These are phyloP conservation scores for Drosophila nr. perissopoda DNA, from an alignment of 2,888 invertebrate species.

Conservation along the genomic window DNA sequence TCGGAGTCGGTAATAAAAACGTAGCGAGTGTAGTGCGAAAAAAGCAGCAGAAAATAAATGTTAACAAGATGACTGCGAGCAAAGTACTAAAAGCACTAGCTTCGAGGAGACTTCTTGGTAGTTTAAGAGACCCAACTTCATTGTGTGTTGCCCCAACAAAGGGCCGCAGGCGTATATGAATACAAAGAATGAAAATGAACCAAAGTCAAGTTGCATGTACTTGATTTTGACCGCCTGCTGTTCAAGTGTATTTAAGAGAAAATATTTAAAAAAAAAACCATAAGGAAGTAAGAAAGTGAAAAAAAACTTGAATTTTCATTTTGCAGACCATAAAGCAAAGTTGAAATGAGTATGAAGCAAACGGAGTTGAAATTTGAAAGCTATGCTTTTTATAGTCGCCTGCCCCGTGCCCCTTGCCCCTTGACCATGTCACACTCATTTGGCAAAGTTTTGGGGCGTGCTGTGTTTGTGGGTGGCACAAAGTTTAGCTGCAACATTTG, in stretches of 20 bases:
- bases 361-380: slow-evolving; percentile 15
- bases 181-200: slow-evolving; percentile 14
- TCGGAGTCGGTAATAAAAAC: slow-evolving; percentile 59
- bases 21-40: slow-evolving; percentile 37
- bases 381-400: neutral
- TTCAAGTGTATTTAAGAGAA: slow-evolving; percentile 2
- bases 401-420: slow-evolving; percentile 19
- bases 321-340: slow-evolving; percentile 54
- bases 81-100: slow-evolving; percentile 20
- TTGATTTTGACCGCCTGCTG: slow-evolving; percentile 37
- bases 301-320: slow-evolving; percentile 43
- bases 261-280: neutral
- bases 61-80: slow-evolving; percentile 69
- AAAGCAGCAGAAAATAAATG: slow-evolving; percentile 70
- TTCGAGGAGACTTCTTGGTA: slow-evolving; percentile 25
- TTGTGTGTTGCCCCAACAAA: slow-evolving; percentile 47
- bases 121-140: slow-evolving; percentile 33
- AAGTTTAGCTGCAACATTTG: slow-evolving; percentile 81
- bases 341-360: slow-evolving; percentile 44
- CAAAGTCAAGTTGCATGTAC: slow-evolving; percentile 43
- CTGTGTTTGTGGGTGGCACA: slow-evolving; percentile 40
- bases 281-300: neutral
- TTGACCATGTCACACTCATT: slow-evolving; percentile 65
- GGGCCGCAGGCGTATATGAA: slow-evolving; percentile 11
- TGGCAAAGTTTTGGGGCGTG: slow-evolving; percentile 70